Evolutionary conservation across 2,113 vertebrate genomes (phyloP).

Genomic region (Balaeniceps rex): DNA sequence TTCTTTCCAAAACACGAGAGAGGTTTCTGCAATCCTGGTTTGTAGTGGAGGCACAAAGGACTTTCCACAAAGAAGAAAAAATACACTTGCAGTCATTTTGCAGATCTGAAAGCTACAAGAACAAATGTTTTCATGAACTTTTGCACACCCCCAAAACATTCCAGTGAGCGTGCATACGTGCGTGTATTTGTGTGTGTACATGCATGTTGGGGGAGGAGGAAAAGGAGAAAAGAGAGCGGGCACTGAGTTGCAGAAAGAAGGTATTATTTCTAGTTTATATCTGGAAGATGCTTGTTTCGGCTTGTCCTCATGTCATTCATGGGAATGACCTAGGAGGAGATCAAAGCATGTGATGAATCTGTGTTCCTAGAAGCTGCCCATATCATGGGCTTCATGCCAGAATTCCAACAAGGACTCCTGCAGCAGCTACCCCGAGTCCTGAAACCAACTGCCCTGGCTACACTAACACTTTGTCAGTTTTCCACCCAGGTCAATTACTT

Average conservation of each 20-base stretch:
- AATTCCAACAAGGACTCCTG: not conserved
- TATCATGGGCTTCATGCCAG: not conserved
- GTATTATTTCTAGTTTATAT: not conserved
- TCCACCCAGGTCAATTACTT: not conserved
- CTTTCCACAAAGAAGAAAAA: not conserved
- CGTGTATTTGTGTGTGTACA: rapidly evolving
- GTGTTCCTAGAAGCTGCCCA: not conserved
- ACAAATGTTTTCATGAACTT: not conserved
- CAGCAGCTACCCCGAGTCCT: not conserved
- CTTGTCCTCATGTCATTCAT: not conserved
- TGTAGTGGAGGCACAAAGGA: not conserved
- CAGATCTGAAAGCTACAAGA: not conserved
- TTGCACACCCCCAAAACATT: not conserved
- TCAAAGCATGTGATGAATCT: not conserved
- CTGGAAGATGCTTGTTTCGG: not conserved
- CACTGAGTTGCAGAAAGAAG: not conserved
- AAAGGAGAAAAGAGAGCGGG: not conserved
- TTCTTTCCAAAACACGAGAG: not conserved
- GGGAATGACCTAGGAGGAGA: not conserved
- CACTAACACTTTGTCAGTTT: not conserved
- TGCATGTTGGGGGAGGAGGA: rapidly evolving
- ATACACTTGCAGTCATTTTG: not conserved
- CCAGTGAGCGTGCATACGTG: rapidly evolving
- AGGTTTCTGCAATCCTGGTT: not conserved
- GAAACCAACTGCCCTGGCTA: not conserved